Base-by-base conservation (phyloP, 2,888 invertebrate genomes). In the Entomobrya multifasciata region DNA sequence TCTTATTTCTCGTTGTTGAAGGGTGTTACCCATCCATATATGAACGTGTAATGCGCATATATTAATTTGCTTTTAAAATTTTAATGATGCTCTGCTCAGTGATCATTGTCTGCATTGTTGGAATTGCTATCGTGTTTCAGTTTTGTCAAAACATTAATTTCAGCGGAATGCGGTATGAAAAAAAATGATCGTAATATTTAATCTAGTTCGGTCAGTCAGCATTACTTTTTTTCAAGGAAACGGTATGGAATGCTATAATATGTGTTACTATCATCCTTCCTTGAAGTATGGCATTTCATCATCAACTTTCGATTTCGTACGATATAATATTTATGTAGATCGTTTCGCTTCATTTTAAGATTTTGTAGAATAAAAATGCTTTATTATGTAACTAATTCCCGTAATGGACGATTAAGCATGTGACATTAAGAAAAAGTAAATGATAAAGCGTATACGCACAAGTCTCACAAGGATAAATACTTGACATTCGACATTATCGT, bases 91-190 rank as follows among this genome's bases (percentile, higher is more conserved):
- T 49, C 20, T n/a, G 25, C 17, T 11, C 41, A n/a, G n/a, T n/a
- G n/a, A n/a, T 30, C 55, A 55, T 17, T 20, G 20, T 55, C 17
- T 55, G 10, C 10, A 6, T 20, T 17, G 20, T 20, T 55, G 20
- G 55, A 67, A 20, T 52, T 80, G 80, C 60, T 49, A 81, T 36
- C 70, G 44, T 20, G 72, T 82, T 82, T 60, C 57, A 72, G 20
- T 82, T 82, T 82, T 82, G 81, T 82, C 81, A 72, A 82, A 82
- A 72, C 72, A 82, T 80, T 55, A 70, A 80, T 41, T 36, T 72
- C n/a, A 52, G 55, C 79, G 65, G 79, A 65, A 49, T 65, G 11
- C 65, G 27, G n/a, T n/a, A n/a, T 67, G 30, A 70, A 4, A 76
- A 57, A 47, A 13, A 15, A 47, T 47, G n/a, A 47, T n/a, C 47